Conservation (phyloP, 2,797 vertebrate species). For the Rhadinocentrus ornatus region DNA sequence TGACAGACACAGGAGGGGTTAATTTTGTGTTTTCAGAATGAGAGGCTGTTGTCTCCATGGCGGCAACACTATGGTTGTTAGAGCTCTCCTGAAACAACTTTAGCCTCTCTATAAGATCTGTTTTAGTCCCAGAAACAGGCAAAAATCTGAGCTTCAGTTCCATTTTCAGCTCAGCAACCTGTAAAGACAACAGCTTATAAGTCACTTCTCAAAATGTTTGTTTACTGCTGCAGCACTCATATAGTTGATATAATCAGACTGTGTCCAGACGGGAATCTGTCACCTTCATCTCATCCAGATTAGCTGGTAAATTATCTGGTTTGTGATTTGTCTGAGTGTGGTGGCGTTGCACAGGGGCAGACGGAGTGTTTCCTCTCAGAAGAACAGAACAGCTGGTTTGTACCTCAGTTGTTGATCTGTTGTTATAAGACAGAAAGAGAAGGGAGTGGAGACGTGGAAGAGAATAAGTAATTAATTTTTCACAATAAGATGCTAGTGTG, state of each 20-base stretch:
- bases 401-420: conserved; percentile 86
- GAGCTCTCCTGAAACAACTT: conserved; percentile 87
- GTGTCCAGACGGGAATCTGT: conserved; percentile 19
- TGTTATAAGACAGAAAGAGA: conserved; percentile 56
- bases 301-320: conserved; percentile 86
- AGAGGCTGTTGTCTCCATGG: conserved; percentile 45
- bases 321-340: conserved; percentile 74
- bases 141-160: conserved; percentile 93
- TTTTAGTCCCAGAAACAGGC: conserved; percentile 96
- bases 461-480: conserved; percentile 59
- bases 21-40: conserved; percentile 76
- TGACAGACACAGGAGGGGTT: conserved; percentile 89
- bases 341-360: conserved; percentile 74
- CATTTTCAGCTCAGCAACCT: conserved; percentile 97
- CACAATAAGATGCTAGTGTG: conserved; percentile 57
- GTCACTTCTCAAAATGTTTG: neutral
- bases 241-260: conserved; percentile 3
- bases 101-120: conserved; percentile 93
- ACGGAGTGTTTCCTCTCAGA: conserved; percentile 70
- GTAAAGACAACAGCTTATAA: conserved; percentile 27
- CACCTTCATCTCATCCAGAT: conserved; percentile 97
- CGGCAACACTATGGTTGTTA: conserved; percentile 67
- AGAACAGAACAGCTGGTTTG: conserved; percentile 81
- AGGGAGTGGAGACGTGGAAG: conserved; percentile 49
- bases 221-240: neutral